Conservation (phyloP, 2,797 vertebrate genomes). For the Ammospiza maritima region DNA sequence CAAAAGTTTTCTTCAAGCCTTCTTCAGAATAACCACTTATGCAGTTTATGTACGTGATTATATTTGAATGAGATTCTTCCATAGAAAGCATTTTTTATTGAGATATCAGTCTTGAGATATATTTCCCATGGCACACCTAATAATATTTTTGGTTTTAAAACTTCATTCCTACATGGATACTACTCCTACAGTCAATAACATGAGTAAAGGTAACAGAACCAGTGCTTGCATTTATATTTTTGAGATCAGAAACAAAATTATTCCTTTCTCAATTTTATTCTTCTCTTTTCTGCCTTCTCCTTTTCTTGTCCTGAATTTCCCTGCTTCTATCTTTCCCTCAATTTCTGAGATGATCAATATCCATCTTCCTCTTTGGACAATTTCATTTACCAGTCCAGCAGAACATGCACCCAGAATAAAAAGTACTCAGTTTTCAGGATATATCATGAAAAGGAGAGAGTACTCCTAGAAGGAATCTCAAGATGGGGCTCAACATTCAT, state of each 20-base stretch:
- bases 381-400: not conserved
- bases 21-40: not conserved
- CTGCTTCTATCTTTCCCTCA: not conserved
- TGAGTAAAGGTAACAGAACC: not conserved
- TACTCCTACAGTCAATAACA: not conserved
- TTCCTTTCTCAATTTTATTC: not conserved
- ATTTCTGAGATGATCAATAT: not conserved
- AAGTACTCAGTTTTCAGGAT: not conserved
- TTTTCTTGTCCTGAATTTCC: not conserved
- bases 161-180: not conserved
- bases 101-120: not conserved
- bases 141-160: not conserved
- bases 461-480: not conserved
- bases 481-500: not conserved
- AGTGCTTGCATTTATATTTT: not conserved
- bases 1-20: not conserved
- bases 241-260: not conserved
- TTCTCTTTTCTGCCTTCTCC: not conserved
- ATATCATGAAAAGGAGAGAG: not conserved
- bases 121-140: not conserved
- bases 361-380: not conserved
- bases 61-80: not conserved
- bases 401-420: not conserved
- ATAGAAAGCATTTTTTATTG: not conserved
- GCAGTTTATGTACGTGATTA: not conserved